Base-by-base conservation (phyloP, 1,140 invertebrate species). In the Chlorops oryzae region DNA sequence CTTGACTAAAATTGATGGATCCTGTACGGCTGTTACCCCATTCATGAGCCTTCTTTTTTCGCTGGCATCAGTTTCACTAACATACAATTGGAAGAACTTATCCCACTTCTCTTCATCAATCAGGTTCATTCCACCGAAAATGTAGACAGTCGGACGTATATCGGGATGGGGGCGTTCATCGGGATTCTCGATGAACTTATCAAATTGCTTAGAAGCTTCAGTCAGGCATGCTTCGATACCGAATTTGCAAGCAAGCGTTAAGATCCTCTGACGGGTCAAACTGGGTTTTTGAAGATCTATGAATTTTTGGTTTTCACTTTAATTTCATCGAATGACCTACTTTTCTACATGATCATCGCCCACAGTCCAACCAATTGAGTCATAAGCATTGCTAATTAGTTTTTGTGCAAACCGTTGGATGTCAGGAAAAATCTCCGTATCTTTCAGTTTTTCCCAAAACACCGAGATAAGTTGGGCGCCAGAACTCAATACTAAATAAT, bases 401-500 rank as follows among this genome's bases (percentile, higher is more conserved):
- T 66, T 61, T 20, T 70, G 55, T 2, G 80, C 64, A 57, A 78
- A 51, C 73, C 82, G 85, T 73, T 78, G 78, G 52, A 82, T 81
- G 44, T 77, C 57, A 0, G 77, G 61, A 59, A 79, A 78, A 0
- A 73, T 72, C 5, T 72, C 47, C 0, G 82, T 81, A 6, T 75
- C 75, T 2, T 70, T 62, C 2, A 90, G 66, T 56, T 82, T 73
- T 1, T 60, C 64, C 6, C 77, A 73, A 2, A 91, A 72, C 22
- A 62, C 54, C 9, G 54, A 59, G 34, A 86, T 73, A 39, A 79
- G 74, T 1, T 64, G 58, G 0, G 68, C 59, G 2, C 81, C 84
- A 1, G 84, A 78, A 20, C 65, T 67, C 87, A 87, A 90, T 0
- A 86, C 83, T 2, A 84, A 72, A 61, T 79, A 81, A 34, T 84